These are phyloP conservation scores for Drosophila pegasa DNA, from an alignment of 2,888 invertebrate genomes.

Conservation along the genomic window DNA sequence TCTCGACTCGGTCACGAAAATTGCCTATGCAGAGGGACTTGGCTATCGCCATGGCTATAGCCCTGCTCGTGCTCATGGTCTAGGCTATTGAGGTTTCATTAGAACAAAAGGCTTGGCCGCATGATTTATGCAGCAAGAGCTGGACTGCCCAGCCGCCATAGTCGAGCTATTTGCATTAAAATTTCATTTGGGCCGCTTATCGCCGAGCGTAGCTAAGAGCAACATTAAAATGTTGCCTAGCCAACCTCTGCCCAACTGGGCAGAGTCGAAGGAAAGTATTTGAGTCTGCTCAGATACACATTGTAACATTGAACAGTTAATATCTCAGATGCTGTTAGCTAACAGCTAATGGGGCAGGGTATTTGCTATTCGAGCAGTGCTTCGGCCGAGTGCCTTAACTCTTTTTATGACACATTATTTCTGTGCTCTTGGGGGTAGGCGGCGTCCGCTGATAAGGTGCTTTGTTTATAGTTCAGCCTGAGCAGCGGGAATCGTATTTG, in stretches of 20 bases:
- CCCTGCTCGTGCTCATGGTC: conserved; percentile 1
- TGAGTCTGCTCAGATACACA: background rate
- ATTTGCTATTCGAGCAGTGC: background rate
- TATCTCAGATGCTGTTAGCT: background rate
- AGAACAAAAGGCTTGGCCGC: conserved; percentile 61
- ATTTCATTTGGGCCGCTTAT: conserved; percentile 61
- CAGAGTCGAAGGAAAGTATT: no score
- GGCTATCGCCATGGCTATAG: conserved; percentile 1
- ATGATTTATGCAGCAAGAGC: conserved; percentile 69
- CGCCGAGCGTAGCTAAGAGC: conserved; percentile 31
- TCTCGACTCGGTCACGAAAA: conserved; percentile 51
- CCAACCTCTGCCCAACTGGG: no score
- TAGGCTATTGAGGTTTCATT: conserved; percentile 53
- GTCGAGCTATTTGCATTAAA: conserved; percentile 70
- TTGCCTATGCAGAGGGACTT: conserved; percentile 39
- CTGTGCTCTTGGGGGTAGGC: conserved; percentile 50
- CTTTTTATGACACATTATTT: conserved; percentile 68
- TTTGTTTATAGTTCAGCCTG: conserved; percentile 47
- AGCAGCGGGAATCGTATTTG: conserved; percentile 52
- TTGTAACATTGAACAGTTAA: background rate
- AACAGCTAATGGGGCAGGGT: conserved; percentile 4
- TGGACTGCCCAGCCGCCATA: conserved; percentile 6
- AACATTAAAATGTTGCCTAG: conserved; percentile 28
- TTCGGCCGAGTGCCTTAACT: background rate
- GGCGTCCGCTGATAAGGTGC: conserved; percentile 54